A percentile compares a stretch with the other conserved stretches of the same genome.
phyloP scores from a whole-genome alignment of 1,140 invertebrate genomes.

The Drosophila lacteicornis region DNA sequence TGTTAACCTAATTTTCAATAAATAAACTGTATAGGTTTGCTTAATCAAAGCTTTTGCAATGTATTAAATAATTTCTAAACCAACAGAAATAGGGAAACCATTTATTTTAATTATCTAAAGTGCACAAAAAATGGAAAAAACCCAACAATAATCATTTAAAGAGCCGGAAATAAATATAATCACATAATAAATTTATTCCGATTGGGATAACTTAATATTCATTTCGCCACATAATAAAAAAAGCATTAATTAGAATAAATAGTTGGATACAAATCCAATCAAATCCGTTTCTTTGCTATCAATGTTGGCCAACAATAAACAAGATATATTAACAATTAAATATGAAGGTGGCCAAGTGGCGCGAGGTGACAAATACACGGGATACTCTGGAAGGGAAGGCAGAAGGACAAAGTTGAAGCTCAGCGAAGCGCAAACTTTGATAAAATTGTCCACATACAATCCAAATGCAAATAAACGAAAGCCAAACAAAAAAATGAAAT shows the following conservation, averaged over 20 bases:
- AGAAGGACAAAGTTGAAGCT: slow-evolving; percentile 12
- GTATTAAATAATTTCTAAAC: too few relatives aligned
- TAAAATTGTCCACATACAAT: slow-evolving; percentile 39
- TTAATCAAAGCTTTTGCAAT: too few relatives aligned
- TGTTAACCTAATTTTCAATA: too few relatives aligned
- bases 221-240: neutral
- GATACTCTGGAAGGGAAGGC: neutral
- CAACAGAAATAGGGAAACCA: too few relatives aligned
- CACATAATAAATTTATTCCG: too few relatives aligned
- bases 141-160: too few relatives aligned
- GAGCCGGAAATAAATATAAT: too few relatives aligned
- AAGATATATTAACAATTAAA: slow-evolving; percentile 42
- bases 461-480: slow-evolving; percentile 29
- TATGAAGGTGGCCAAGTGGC: neutral
- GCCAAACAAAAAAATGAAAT: slow-evolving; percentile 14
- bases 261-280: neutral
- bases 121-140: too few relatives aligned
- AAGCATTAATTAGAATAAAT: neutral
- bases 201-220: neutral
- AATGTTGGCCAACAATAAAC: slow-evolving; percentile 12
- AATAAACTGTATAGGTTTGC: too few relatives aligned
- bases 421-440: slow-evolving; percentile 60
- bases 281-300: slow-evolving; percentile 3
- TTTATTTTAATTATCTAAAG: too few relatives aligned
- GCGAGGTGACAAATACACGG: slow-evolving; percentile 12